Percentiles rank a stretch among this genome's conserved stretches.
These are phyloP conservation scores for Dione vanillae DNA, from an alignment of 2,888 invertebrate species.

Conservation along the genomic window DNA sequence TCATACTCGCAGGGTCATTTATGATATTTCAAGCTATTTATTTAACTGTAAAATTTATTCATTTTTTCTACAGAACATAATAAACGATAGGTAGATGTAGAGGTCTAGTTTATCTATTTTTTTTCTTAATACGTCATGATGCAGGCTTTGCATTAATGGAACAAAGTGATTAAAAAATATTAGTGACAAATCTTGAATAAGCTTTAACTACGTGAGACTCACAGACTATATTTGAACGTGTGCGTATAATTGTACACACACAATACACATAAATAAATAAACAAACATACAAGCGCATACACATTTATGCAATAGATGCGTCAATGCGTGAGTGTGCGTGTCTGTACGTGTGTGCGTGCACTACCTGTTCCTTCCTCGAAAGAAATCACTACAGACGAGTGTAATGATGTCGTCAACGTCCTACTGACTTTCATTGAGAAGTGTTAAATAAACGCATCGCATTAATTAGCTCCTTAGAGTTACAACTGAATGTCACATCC, in stretches of 20 bases:
- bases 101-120: neutral
- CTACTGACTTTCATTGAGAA: constrained; percentile 21
- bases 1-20: neutral
- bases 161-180: neutral
- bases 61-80: neutral
- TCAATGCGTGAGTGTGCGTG: neutral
- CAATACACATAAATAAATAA: too few species aligned
- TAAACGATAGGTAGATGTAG: neutral
- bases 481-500: neutral
- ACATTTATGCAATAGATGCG: too few species aligned
- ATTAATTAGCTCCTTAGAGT: neutral
- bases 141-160: neutral
- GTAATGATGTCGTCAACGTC: constrained; percentile 5
- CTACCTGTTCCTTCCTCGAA: constrained; percentile 14
- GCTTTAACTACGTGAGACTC: neutral
- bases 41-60: neutral
- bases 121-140: neutral
- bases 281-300: too few species aligned
- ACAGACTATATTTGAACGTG: neutral
- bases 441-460: neutral
- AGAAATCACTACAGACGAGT: constrained; percentile 23
- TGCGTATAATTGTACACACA: neutral
- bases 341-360: neutral
- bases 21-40: neutral
- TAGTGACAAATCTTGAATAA: neutral